phyloP scores from a whole-genome alignment of 2,797 vertebrate genomes.

The Peromyscus attwateri region DNA sequence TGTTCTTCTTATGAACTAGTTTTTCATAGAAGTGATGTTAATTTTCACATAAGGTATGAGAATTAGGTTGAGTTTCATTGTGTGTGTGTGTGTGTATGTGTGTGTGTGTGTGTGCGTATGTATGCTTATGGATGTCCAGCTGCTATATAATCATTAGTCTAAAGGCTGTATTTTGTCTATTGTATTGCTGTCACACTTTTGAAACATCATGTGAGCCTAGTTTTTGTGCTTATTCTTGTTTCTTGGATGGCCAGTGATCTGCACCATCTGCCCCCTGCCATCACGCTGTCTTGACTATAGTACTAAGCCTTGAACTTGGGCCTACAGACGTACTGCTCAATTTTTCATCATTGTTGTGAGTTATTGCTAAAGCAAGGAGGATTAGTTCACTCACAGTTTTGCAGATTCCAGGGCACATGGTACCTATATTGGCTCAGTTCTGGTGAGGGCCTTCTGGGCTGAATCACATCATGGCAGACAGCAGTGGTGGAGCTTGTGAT shows the following conservation, averaged over 20 bases:
- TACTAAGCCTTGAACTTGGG: not conserved
- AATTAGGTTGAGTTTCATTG: not conserved
- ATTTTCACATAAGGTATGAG: conserved; percentile 28
- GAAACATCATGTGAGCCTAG: not conserved
- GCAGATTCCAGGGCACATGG: not conserved
- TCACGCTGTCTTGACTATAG: not conserved
- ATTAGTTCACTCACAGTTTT: not conserved
- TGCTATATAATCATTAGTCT: not conserved
- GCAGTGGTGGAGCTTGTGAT: too few relatives aligned
- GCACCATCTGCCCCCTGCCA: not conserved
- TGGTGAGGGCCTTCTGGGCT: not conserved
- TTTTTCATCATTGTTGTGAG: not conserved
- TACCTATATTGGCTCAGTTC: not conserved
- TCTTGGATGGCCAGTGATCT: not conserved
- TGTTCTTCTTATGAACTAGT: not conserved
- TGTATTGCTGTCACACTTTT: not conserved
- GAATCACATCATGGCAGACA: not conserved
- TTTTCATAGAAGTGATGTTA: conserved; percentile 16
- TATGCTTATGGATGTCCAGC: not conserved
- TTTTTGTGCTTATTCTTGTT: not conserved
- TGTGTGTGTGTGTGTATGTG: not conserved
- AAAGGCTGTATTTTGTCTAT: not conserved
- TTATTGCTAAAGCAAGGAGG: not conserved
- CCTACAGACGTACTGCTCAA: not conserved
- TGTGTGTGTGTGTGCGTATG: not conserved